phyloP scores from a whole-genome alignment of 2,113 vertebrate species.

The Corvus moneduloides region DNA sequence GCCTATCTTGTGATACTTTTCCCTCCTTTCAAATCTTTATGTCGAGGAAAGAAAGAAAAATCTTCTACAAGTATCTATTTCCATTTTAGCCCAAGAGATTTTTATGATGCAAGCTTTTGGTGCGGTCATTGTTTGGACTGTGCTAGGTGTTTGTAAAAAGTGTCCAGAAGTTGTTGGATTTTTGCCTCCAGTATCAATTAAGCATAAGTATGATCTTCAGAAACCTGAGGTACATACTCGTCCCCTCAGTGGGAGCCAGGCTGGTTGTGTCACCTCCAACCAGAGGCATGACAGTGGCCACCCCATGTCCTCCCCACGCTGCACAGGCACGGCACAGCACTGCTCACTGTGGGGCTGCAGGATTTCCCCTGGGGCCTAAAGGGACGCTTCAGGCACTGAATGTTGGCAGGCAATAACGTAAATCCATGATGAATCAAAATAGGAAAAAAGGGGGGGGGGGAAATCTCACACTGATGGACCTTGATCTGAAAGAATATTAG shows the following conservation, averaged over 20 bases:
- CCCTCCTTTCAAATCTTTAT: neutral
- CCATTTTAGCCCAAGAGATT: neutral
- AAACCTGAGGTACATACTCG: neutral
- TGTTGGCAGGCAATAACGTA: neutral
- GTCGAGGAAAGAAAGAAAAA: neutral
- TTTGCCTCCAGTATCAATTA: neutral
- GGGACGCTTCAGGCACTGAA: neutral
- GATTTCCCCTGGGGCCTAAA: neutral
- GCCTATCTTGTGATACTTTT: neutral
- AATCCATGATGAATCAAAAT: neutral
- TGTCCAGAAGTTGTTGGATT: neutral
- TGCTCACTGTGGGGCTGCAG: neutral
- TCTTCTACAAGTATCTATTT: neutral
- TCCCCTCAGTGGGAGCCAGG: neutral
- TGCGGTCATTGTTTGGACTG: neutral
- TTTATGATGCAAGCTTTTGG: neutral
- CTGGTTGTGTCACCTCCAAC: neutral
- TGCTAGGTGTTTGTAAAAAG: neutral
- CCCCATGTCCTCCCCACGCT: fast-evolving
- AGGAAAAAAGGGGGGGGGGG: fast-evolving
- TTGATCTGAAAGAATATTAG: neutral
- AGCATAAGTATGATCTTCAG: neutral
- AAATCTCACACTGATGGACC: neutral
- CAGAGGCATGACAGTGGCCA: fast-evolving
- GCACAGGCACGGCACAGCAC: no score